Percentiles rank a stretch among this genome's conserved stretches.
phyloP scores from a whole-genome alignment of 2,113 vertebrate genomes.

The Rousettus leschenaultii region DNA sequence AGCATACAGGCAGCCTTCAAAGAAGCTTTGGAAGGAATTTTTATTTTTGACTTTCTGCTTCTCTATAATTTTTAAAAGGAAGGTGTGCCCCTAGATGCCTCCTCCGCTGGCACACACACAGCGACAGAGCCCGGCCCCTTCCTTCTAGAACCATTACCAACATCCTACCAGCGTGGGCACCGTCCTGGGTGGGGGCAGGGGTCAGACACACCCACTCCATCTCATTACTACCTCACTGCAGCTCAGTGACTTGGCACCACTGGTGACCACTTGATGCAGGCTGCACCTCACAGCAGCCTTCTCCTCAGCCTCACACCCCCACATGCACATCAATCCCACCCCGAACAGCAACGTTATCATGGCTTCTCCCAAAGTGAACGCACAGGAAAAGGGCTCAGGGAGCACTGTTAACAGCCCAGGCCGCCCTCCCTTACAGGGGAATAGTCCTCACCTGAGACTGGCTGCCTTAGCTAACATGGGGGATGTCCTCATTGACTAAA shows the following conservation, averaged over 20 bases:
- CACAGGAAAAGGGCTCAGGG: not conserved
- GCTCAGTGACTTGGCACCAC: not conserved
- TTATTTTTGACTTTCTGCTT: slow-evolving; percentile 68
- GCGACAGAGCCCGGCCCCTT: not conserved
- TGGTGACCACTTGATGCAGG: fast-evolving
- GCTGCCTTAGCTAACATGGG: not conserved
- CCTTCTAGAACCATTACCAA: slow-evolving; percentile 17
- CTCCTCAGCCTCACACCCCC: not conserved
- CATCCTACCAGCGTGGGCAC: not conserved
- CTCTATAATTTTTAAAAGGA: slow-evolving; percentile 67
- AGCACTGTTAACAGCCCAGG: not conserved
- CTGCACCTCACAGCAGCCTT: not conserved
- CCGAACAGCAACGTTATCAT: not conserved
- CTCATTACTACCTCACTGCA: not conserved
- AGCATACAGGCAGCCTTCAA: not conserved
- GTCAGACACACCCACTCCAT: not conserved
- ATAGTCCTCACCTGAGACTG: not conserved
- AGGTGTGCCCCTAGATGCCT: slow-evolving; percentile 52
- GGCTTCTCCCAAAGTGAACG: not conserved
- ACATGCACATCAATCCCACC: fast-evolving
- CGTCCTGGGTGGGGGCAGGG: not conserved
- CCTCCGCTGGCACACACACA: slow-evolving; percentile 36
- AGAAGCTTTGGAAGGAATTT: slow-evolving; percentile 46
- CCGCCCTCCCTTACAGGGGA: not conserved
- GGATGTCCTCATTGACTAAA: not conserved